Percentiles rank a stretch among this genome's conserved stretches.
These are phyloP conservation scores for Drosophila niveifrons DNA, from an alignment of 2,888 invertebrate species.

Conservation along the genomic window DNA sequence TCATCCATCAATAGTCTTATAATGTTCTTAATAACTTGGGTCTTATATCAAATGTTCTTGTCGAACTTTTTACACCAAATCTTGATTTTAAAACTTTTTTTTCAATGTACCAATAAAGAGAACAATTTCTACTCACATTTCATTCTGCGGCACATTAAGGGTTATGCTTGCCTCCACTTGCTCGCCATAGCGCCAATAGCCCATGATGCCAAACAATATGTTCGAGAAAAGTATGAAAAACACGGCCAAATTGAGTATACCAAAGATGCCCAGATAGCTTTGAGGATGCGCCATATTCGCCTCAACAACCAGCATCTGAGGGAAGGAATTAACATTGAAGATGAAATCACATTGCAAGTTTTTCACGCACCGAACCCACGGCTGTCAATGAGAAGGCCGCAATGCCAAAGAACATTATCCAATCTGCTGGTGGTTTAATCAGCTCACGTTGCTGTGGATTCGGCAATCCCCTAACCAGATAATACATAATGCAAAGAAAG, in stretches of 20 bases:
- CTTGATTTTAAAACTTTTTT: too few species aligned
- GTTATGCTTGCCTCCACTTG: slow-evolving; percentile 92
- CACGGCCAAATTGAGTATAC: slow-evolving; percentile 95
- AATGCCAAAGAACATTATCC: slow-evolving; percentile 95
- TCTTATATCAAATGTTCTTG: too few species aligned
- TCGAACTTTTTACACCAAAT: too few species aligned
- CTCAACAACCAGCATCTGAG: slow-evolving; percentile 95
- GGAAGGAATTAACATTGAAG: not conserved
- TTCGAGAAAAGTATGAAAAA: slow-evolving; percentile 90
- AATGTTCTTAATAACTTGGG: too few species aligned
- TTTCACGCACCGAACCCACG: slow-evolving; percentile 89
- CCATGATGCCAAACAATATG: slow-evolving; percentile 94
- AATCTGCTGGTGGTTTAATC: slow-evolving; percentile 86
- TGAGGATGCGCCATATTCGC: slow-evolving; percentile 96
- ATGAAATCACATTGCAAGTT: not conserved
- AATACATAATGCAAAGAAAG: slow-evolving; percentile 90
- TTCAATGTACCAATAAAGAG: too few species aligned
- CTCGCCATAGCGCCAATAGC: slow-evolving; percentile 94
- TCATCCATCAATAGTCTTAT: too few species aligned
- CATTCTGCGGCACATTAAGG: slow-evolving; percentile 91
- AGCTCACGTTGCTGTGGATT: slow-evolving; percentile 80
- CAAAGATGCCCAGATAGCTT: slow-evolving; percentile 94
- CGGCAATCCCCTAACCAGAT: slow-evolving; percentile 89
- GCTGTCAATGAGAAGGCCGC: slow-evolving; percentile 96
- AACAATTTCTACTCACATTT: slow-evolving; percentile 87